These are phyloP conservation scores for Drosophila recens DNA, from an alignment of 2,888 invertebrate genomes.

Conservation along the genomic window DNA sequence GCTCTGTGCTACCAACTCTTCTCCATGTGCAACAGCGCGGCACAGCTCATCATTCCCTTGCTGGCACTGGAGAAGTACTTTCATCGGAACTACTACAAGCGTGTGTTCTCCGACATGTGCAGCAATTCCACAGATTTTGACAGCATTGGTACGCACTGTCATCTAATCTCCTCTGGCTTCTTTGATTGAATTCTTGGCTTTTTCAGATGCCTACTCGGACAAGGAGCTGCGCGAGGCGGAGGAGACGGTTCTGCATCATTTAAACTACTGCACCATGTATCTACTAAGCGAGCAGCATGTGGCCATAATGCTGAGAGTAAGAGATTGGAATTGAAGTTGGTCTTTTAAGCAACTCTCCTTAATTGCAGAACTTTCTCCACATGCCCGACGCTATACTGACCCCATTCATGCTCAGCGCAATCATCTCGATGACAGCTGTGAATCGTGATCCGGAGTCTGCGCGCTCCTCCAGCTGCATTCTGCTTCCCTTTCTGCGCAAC, in stretches of 20 bases:
- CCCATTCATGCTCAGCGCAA: slow-evolving; percentile 88
- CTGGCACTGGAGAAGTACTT: slow-evolving; percentile 86
- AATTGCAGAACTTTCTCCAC: slow-evolving; percentile 86
- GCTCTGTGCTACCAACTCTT: slow-evolving; percentile 88
- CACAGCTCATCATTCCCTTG: slow-evolving; percentile 85
- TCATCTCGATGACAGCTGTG: slow-evolving; percentile 85
- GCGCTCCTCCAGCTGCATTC: slow-evolving; percentile 74
- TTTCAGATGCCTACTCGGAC: slow-evolving; percentile 84
- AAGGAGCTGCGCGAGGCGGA: slow-evolving; percentile 87
- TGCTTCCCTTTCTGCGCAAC: slow-evolving; percentile 82
- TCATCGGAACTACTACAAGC: slow-evolving; percentile 84
- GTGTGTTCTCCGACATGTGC: slow-evolving; percentile 82
- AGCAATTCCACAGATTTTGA: slow-evolving; percentile 84
- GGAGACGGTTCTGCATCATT: slow-evolving; percentile 88
- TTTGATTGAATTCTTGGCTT: not conserved
- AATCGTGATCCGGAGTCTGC: slow-evolving; percentile 84
- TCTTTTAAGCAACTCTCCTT: slow-evolving; percentile 45
- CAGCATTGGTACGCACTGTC: slow-evolving; percentile 79
- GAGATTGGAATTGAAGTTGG: not conserved
- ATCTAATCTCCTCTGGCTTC: not conserved
- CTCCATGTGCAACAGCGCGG: slow-evolving; percentile 86
- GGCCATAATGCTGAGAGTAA: slow-evolving; percentile 78
- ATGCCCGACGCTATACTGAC: slow-evolving; percentile 88
- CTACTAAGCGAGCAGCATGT: slow-evolving; percentile 83
- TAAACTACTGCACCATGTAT: slow-evolving; percentile 85